Percentiles rank a stretch among this genome's conserved stretches.
phyloP scores from a whole-genome alignment of 2,113 vertebrate genomes.

The Oreochromis aureus region DNA sequence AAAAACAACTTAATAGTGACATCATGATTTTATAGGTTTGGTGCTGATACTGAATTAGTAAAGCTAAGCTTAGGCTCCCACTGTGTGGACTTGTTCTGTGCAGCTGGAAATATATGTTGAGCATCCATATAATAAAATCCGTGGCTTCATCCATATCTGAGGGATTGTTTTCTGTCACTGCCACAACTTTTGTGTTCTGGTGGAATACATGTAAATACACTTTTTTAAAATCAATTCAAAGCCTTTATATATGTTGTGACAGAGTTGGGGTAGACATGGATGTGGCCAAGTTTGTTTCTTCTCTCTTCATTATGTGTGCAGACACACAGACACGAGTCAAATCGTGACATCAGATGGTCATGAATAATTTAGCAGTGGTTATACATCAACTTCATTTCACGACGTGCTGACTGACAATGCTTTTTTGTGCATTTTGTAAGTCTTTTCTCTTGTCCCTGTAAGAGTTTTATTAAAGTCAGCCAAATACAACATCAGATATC shows the following conservation, averaged over 20 bases:
- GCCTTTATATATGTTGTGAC: neutral
- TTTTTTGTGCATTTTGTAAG: neutral
- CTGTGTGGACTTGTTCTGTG: fast-evolving
- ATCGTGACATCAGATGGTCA: neutral
- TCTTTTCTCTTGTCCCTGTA: neutral
- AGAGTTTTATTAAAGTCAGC: neutral
- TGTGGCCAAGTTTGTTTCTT: neutral
- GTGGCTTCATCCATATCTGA: neutral
- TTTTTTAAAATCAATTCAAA: neutral
- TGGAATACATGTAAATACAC: neutral
- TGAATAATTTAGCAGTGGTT: neutral
- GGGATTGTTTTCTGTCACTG: neutral
- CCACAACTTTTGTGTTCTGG: neutral
- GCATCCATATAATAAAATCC: neutral
- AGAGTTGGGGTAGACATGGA: neutral
- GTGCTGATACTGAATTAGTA: neutral
- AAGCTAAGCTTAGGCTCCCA: neutral
- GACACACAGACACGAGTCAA: neutral
- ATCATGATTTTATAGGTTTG: neutral
- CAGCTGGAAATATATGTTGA: neutral
- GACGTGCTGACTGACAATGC: neutral
- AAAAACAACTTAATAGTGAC: neutral
- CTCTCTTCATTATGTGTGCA: neutral
- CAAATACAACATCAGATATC: neutral
- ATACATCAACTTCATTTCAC: neutral